Percentiles rank a stretch among this genome's conserved stretches.
Conservation (phyloP, 2,888 invertebrate genomes). For the Syrista parreyssii region DNA sequence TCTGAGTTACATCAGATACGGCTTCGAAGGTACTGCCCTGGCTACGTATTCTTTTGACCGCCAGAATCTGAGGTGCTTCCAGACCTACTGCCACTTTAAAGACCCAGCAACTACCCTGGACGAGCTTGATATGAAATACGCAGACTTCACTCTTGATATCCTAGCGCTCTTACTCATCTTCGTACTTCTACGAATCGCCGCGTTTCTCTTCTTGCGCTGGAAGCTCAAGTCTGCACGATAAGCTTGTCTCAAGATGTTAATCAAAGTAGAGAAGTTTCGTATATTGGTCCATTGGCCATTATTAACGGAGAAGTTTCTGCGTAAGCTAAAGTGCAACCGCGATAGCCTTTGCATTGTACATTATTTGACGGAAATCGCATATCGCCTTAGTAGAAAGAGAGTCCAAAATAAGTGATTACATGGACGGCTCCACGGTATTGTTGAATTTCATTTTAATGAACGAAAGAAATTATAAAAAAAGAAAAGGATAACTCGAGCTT, state of each 20-base stretch:
- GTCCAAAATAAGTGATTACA: no score
- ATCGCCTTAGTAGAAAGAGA: no score
- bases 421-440: no score
- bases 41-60: conserved; percentile 91
- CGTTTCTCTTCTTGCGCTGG: conserved; percentile 88
- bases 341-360: no score
- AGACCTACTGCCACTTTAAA: conserved; percentile 89
- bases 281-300: not conserved
- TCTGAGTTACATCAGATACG: conserved; percentile 93
- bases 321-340: no score
- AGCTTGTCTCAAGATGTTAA: conserved; percentile 34
- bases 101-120: conserved; percentile 84
- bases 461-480: no score
- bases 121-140: conserved; percentile 86
- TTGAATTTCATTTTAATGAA: no score
- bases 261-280: conserved; percentile 9
- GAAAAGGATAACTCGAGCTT: no score
- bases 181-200: conserved; percentile 81
- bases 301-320: no score
- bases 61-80: conserved; percentile 82
- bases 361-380: no score
- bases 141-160: conserved; percentile 83
- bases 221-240: conserved; percentile 85
- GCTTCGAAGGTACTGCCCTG: conserved; percentile 94
- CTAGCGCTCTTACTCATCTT: conserved; percentile 84